Conservation (phyloP, 2,113 vertebrate genomes). For the Seriola rivoliana region DNA sequence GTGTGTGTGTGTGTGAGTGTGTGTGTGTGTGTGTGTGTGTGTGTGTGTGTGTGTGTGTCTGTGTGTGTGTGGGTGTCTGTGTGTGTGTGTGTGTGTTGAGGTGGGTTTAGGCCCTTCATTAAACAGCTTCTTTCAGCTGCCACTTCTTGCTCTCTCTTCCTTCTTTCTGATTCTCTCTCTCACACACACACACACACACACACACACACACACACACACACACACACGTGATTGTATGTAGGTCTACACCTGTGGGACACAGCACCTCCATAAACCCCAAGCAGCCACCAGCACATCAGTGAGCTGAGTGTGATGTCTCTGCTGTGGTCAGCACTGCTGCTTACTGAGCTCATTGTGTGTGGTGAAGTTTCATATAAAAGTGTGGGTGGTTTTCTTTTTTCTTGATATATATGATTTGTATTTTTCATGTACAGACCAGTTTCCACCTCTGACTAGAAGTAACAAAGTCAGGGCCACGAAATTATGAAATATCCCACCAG, state of each 20-base stretch:
- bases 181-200: too few relatives aligned
- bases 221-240: constrained; percentile 2
- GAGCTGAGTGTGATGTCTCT: constrained; percentile 3
- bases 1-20: too few relatives aligned
- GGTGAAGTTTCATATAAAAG: not conserved
- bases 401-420: not conserved
- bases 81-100: not conserved
- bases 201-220: too few relatives aligned
- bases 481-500: not conserved
- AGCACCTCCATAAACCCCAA: constrained; percentile 10
- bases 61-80: too few relatives aligned
- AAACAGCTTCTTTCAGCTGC: constrained; percentile 5
- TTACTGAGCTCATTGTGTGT: constrained; percentile 12
- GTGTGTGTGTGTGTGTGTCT: too few relatives aligned
- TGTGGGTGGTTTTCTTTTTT: not conserved
- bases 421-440: not conserved
- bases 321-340: constrained; percentile 43
- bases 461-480: not conserved
- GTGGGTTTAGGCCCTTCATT: constrained; percentile 25
- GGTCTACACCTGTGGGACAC: constrained; percentile 46
- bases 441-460: not conserved
- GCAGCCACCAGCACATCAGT: not conserved
- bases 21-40: too few relatives aligned
- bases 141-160: constrained; percentile 12
- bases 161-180: constrained; percentile 18